A percentile compares a stretch with the other conserved stretches of the same genome.
Conservation (phyloP, 1,140 invertebrate genomes). For the Drosophila orena region DNA sequence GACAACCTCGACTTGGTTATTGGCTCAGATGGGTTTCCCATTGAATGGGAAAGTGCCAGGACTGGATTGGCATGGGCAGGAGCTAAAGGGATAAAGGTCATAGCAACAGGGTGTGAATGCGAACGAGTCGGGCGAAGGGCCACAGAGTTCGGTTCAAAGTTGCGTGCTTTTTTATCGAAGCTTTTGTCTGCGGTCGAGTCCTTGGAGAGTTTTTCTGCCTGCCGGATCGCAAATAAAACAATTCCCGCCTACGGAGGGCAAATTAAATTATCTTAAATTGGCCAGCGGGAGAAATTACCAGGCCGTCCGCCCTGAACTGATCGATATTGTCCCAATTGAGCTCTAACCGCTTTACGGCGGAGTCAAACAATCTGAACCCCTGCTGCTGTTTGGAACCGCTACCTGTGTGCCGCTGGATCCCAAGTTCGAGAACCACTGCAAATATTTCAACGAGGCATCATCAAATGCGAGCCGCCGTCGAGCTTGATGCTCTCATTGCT, state of each 20-base stretch:
- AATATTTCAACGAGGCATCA: slow-evolving; percentile 44
- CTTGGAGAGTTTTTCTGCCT: slow-evolving; percentile 11
- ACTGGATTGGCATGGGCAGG: background rate
- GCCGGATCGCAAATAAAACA: slow-evolving; percentile 56
- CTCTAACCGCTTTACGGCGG: background rate
- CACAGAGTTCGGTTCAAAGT: slow-evolving; percentile 58
- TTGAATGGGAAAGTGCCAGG: background rate
- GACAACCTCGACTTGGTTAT: slow-evolving; percentile 58
- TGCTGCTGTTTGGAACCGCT: background rate
- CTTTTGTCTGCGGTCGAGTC: slow-evolving; percentile 56
- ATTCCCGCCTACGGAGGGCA: slow-evolving; percentile 57
- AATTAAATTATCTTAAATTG: slow-evolving; percentile 60
- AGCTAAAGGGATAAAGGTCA: slow-evolving; percentile 65
- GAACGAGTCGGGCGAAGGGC: background rate
- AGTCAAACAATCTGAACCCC: slow-evolving; percentile 55
- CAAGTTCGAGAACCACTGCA: slow-evolving; percentile 34
- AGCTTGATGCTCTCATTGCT: slow-evolving; percentile 37
- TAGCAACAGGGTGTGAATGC: slow-evolving; percentile 53
- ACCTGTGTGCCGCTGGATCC: slow-evolving; percentile 9
- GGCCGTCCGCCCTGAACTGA: slow-evolving; percentile 23
- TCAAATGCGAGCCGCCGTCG: slow-evolving; percentile 37
- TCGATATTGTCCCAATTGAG: slow-evolving; percentile 33
- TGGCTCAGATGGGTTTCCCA: slow-evolving; percentile 69
- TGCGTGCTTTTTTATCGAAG: slow-evolving; percentile 67
- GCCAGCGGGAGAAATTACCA: slow-evolving; percentile 31